These are phyloP conservation scores for Acrobasis suavella DNA, from an alignment of 2,888 invertebrate species.

Conservation along the genomic window DNA sequence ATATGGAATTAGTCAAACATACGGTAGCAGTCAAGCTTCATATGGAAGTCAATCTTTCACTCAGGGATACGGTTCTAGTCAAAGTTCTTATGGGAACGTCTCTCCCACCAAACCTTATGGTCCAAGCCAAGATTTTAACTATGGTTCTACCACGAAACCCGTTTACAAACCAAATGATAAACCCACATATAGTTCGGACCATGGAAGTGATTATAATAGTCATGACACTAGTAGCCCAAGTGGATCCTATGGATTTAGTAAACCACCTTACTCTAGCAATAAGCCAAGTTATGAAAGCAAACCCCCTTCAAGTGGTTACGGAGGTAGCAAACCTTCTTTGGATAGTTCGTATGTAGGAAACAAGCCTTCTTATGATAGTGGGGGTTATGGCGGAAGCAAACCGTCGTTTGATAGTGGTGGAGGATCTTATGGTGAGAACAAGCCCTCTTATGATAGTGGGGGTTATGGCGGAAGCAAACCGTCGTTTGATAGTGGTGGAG, in stretches of 20 bases:
- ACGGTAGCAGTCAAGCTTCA: slow-evolving; percentile 28
- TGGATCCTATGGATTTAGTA: slow-evolving; percentile 12
- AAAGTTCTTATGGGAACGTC: background rate
- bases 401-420: slow-evolving; percentile 23
- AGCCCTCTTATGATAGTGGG: slow-evolving; percentile 28
- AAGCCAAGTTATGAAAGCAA: slow-evolving; percentile 24
- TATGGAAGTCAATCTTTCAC: slow-evolving; percentile 21
- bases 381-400: slow-evolving; percentile 29
- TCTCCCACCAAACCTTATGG: slow-evolving; percentile 3
- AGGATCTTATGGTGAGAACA: slow-evolving; percentile 1
- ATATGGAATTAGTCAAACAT: slow-evolving; percentile 32
- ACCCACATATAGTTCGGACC: slow-evolving; percentile 19
- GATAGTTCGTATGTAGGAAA: slow-evolving; percentile 26
- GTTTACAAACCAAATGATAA: slow-evolving; percentile 31
- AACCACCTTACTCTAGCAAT: slow-evolving; percentile 22
- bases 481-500: slow-evolving; percentile 19
- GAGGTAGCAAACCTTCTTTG: slow-evolving; percentile 21
- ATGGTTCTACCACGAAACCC: slow-evolving; percentile 19
- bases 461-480: slow-evolving; percentile 24
- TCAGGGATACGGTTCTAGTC: slow-evolving; percentile 5
- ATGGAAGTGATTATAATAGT: slow-evolving; percentile 9
- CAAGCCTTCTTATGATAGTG: slow-evolving; percentile 23
- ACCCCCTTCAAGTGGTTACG: slow-evolving; percentile 16
- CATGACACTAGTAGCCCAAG: slow-evolving; percentile 2
- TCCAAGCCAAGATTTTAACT: slow-evolving; percentile 10